These are phyloP conservation scores for Hoplias malabaricus DNA, from an alignment of 2,113 vertebrate species.

Conservation along the genomic window DNA sequence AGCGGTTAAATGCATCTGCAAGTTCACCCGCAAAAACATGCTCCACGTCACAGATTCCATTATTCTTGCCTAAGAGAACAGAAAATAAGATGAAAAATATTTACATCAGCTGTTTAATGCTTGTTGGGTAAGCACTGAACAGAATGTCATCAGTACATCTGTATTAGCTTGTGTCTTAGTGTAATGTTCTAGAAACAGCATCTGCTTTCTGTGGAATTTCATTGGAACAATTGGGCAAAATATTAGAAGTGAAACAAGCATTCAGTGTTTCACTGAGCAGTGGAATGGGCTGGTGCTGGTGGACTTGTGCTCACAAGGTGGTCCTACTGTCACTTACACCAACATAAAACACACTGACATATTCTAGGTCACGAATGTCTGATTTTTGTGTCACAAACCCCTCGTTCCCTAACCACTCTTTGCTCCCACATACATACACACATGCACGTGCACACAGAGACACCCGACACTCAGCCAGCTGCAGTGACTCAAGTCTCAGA, in stretches of 20 bases:
- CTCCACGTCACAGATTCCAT: neutral
- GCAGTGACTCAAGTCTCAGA: slow-evolving; percentile 59
- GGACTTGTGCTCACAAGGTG: neutral
- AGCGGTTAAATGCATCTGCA: neutral
- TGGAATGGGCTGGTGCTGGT: slow-evolving; percentile 35
- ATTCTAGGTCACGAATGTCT: slow-evolving; percentile 43
- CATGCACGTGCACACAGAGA: slow-evolving; percentile 39
- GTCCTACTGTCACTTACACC: neutral
- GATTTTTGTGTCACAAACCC: slow-evolving; percentile 58
- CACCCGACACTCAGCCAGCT: slow-evolving; percentile 69
- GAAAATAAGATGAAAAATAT: neutral
- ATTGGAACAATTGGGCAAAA: neutral
- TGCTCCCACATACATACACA: slow-evolving; percentile 9
- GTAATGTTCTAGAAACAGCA: neutral
- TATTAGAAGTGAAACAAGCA: neutral
- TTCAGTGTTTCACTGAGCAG: slow-evolving; percentile 43
- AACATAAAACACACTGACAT: slow-evolving; percentile 40
- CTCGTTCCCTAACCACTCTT: slow-evolving; percentile 5
- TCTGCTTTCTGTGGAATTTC: neutral
- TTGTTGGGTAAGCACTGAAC: neutral
- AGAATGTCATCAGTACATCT: neutral
- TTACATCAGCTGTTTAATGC: neutral
- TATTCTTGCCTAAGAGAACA: neutral
- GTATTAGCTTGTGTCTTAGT: neutral
- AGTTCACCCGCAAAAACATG: neutral